Evolutionary conservation across 2,113 vertebrate species (phyloP).

Genomic region (Rutilus rutilus): DNA sequence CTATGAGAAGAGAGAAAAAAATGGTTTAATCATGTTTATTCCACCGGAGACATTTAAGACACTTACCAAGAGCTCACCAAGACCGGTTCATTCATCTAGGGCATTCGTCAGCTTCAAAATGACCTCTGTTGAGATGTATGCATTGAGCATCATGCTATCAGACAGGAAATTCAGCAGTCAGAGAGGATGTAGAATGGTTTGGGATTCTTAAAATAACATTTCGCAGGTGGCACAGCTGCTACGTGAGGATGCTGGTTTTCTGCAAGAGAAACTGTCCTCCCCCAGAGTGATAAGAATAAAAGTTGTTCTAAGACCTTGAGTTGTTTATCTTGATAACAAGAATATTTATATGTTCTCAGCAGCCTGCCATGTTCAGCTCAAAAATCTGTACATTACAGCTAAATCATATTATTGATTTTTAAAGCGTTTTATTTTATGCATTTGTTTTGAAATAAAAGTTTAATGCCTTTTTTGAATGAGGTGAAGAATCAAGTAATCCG

Average conservation of each 20-base stretch:
- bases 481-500: not conserved
- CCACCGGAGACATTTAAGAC: constrained; percentile 33
- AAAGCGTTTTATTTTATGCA: not conserved
- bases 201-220: constrained; percentile 80
- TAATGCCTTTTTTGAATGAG: not conserved
- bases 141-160: not conserved
- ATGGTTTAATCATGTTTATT: constrained; percentile 57
- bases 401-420: not conserved
- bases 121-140: constrained; percentile 3
- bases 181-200: constrained; percentile 10
- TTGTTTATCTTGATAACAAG: constrained; percentile 71
- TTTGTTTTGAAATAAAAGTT: not conserved
- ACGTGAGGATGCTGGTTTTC: constrained; percentile 81
- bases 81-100: not conserved
- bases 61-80: not conserved
- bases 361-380: constrained; percentile 26
- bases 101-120: not conserved
- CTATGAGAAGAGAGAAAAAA: constrained; percentile 54
- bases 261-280: constrained; percentile 84
- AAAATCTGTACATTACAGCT: not conserved
- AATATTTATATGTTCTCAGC: constrained; percentile 73
- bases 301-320: constrained; percentile 75
- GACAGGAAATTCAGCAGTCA: not conserved
- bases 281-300: constrained; percentile 85
- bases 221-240: constrained; percentile 82